Conservation (phyloP, 2,888 invertebrate genomes). For the Drosophila peninsularis region DNA sequence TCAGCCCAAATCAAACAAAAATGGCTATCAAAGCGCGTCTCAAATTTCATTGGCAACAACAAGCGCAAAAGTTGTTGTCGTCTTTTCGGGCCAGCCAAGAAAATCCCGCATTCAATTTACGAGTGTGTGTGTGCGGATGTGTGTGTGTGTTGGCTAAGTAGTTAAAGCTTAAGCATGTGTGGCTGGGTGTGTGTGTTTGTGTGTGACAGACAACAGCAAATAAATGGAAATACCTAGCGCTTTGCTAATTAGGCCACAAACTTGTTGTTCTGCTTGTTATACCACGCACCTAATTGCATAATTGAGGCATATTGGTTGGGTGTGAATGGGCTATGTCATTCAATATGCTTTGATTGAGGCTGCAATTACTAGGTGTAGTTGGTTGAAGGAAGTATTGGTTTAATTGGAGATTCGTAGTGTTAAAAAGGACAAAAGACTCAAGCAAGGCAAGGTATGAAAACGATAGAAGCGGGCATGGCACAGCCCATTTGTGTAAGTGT, state of each 20-base stretch:
- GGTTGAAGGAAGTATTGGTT: neutral
- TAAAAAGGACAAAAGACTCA: neutral
- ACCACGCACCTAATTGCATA: neutral
- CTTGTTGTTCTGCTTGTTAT: conserved; percentile 6
- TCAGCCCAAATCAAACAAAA: conserved; percentile 27
- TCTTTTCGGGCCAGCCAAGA: conserved; percentile 15
- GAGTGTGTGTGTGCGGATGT: neutral
- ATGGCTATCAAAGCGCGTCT: conserved; percentile 57
- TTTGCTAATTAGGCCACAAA: conserved; percentile 68
- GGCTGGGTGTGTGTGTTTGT: neutral
- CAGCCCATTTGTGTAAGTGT: neutral
- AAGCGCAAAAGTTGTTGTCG: conserved; percentile 26
- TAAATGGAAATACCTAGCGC: conserved; percentile 10
- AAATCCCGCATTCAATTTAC: conserved; percentile 13
- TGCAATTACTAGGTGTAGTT: neutral
- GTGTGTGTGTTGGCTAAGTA: conserved; percentile 7
- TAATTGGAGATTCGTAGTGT: neutral
- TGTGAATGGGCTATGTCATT: neutral
- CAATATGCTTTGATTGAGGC: neutral
- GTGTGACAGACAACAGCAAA: neutral
- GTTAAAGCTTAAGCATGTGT: conserved; percentile 7
- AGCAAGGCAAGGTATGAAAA: too few species aligned
- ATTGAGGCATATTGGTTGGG: conserved; percentile 7
- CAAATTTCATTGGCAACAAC: conserved; percentile 61
- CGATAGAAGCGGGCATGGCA: too few species aligned